Evolutionary conservation across 2,888 invertebrate species (phyloP), one percentile per base, ranked within the genome.

Genomic region (Drosophila fungiperda): DNA sequence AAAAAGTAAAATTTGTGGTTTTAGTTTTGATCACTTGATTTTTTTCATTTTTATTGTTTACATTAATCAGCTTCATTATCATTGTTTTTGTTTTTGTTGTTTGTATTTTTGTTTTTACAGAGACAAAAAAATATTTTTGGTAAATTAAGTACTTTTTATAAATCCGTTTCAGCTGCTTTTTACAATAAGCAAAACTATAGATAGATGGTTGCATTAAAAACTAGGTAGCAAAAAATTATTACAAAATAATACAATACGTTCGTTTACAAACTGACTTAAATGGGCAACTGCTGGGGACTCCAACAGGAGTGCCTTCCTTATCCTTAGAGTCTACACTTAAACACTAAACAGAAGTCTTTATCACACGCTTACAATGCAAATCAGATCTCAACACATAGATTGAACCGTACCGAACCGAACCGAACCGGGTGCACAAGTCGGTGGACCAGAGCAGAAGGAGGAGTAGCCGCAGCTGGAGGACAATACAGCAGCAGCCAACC

Each of bases 61-160:
- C 62, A 70, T 85, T 76, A 60, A 84, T 84, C 82, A 82, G 82
- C 82, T 82, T 82, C 82, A 82, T 83, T 64, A 65, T 69, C 58
- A 57, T 35, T 52, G 55, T 38, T 33, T 38, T 33, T 45, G 32
- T 61, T 61, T 52, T 52, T 65, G 59, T 63, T 62, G 58, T 73
- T 66, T 70, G 23, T 50, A 32, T 58, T 73, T 59, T 70, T 74
- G 1, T 55, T 59, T 74, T 70, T 84, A 73, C 75, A 87, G 82
- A 86, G 85, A 84, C 78, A 82, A 73, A 87, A 71, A 80, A 68
- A 73, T 72, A 76, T 87, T 82, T 87, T 87, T 89, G 90, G 90
- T 87, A 87, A 87, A 89, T 78, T 87, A 87, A 83, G 87, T 87
- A 87, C 87, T 87, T 87, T 87, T 87, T 87, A 87, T 89, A 89